These are phyloP conservation scores for Shinisaurus crocodilurus DNA, from an alignment of 2,113 vertebrate genomes.

Conservation along the genomic window DNA sequence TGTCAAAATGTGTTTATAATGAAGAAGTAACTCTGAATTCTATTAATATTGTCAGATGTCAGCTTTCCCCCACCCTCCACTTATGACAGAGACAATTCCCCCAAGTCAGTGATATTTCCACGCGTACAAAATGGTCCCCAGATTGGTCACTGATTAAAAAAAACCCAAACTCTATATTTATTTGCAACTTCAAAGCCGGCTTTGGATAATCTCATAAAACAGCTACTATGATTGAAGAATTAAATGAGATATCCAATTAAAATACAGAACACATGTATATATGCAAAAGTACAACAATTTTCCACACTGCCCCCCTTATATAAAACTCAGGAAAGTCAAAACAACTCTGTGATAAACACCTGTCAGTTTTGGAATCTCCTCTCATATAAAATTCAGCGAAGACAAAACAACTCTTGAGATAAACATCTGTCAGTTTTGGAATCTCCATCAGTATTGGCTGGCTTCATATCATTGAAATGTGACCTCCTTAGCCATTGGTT, in stretches of 20 bases:
- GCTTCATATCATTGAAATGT: background rate
- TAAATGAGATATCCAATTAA: background rate
- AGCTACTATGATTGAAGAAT: background rate
- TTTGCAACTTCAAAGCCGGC: background rate
- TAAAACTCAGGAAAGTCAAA: background rate
- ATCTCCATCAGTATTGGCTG: background rate
- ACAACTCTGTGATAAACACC: background rate
- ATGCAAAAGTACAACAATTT: background rate
- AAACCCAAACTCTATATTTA: background rate
- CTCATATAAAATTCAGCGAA: background rate
- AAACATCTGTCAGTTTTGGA: background rate
- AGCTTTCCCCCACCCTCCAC: background rate
- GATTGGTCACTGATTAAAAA: background rate
- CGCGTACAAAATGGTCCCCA: background rate
- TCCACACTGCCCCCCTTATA: too few relatives aligned
- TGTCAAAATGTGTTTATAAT: background rate
- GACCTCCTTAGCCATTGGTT: background rate
- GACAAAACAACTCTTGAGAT: background rate
- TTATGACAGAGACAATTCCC: background rate
- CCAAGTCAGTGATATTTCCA: background rate
- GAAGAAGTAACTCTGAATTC: background rate
- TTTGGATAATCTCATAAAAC: background rate
- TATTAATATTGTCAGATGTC: background rate
- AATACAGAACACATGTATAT: background rate
- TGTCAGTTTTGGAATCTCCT: background rate